Base-by-base conservation (phyloP, 1,140 invertebrate genomes). In the Mya arenaria region DNA sequence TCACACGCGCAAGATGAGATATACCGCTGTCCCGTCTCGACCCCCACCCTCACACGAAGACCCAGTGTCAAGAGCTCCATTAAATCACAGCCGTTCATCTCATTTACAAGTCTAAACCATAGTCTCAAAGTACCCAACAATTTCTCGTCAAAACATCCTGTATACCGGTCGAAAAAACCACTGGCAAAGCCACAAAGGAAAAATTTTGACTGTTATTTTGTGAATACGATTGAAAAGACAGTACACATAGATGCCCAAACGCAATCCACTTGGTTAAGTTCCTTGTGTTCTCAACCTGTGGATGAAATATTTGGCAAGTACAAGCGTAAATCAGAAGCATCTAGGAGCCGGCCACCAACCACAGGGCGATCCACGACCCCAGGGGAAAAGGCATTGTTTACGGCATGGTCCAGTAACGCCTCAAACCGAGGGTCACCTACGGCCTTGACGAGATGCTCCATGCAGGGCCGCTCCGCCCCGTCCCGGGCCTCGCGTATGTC, bases 151-250 rank as follows among this genome's bases (percentile, higher is more conserved):
- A 80, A 80, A 69, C 44, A 78, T 1, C 71, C 66, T 13, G 62
- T 60, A 23, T 44, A 58, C 25, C 48, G 48, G 37, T 37, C 23
- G n/a, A 4, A 17, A 4, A 69, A 80, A 60, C 75, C 60, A 1
- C 48, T 32, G 34, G 52, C 77, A 25, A 80, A 80, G 36, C 48
- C 77, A 10, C 77, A 80, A 34, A 80, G 68, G 30, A 80, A 80
- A 58, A 80, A 80, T 55, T 60, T 80, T 58, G 77, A 80, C 34
- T 80, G 56, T 58, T 80, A 80, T n/a, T 80, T 80, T 62, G 77
- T 80, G 34, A 60, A 41, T n/a, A 60, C 69, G 15, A 30, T 44
- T 23, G 65, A 62, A 3, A 80, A 71, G 36, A 32, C 44, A 15
- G 37, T 62, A 60, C 55, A 71, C 28, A 36, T 80, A 4, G 66